Conservation (phyloP, 1,140 invertebrate species). For the Lineus longissimus region DNA sequence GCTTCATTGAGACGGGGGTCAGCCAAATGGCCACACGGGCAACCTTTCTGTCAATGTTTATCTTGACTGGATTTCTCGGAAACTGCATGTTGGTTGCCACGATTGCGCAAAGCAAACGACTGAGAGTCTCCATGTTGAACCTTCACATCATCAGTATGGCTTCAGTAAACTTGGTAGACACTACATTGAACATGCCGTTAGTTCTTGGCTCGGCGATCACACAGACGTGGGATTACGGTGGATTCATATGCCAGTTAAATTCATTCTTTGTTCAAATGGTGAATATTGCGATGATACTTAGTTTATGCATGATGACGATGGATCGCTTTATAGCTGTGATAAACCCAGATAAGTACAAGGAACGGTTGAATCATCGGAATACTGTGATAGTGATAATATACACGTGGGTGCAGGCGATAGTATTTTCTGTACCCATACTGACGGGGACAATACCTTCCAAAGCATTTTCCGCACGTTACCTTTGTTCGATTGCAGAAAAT, state of each 20-base stretch:
- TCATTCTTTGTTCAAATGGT: conserved; percentile 37
- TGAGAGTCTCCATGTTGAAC: conserved; percentile 27
- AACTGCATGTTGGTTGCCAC: conserved; percentile 34
- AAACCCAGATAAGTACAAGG: conserved; percentile 24
- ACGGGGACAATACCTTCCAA: conserved; percentile 22
- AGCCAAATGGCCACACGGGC: conserved; percentile 21
- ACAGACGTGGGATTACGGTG: conserved; percentile 27
- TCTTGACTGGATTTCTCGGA: conserved; percentile 31
- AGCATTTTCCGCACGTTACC: neutral
- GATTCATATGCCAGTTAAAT: conserved; percentile 33
- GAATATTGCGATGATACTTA: conserved; percentile 28
- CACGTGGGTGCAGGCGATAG: conserved; percentile 36
- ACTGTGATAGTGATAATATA: conserved; percentile 25
- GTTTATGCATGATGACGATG: conserved; percentile 24
- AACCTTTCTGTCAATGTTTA: conserved; percentile 36
- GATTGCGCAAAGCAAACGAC: conserved; percentile 28
- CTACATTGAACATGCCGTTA: conserved; percentile 49
- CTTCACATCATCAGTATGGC: conserved; percentile 37
- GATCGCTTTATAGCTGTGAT: conserved; percentile 36
- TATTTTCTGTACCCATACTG: conserved; percentile 35
- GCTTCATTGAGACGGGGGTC: neutral
- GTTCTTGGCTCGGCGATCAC: conserved; percentile 50
- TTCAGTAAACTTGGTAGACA: conserved; percentile 33
- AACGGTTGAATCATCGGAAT: conserved; percentile 21
- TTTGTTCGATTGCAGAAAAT: conserved; percentile 12